Evolutionary conservation across 53 echinoderm and acorn worm genomes (phyloP).

Genomic region (Luidia sarsii): DNA sequence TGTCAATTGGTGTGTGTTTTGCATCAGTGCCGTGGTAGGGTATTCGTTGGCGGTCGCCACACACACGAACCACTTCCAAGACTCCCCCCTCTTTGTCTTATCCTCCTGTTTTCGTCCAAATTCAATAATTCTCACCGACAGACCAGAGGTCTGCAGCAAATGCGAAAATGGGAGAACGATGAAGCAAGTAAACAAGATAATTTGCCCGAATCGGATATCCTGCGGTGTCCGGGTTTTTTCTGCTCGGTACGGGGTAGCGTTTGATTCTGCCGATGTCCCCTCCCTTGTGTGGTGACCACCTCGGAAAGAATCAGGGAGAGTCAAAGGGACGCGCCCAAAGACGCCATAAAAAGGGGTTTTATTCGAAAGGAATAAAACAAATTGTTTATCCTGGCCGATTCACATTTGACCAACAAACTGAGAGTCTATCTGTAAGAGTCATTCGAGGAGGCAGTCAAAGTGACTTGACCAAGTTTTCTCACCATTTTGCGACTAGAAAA

Average conservation of each 20-base stretch:
- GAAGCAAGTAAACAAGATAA: constrained; percentile 49
- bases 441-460: no score
- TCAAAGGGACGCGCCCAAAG: no score
- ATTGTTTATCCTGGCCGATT: constrained; percentile 8
- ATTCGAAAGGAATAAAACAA: constrained; percentile 13
- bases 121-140: constrained; percentile 27
- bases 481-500: no score
- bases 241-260: constrained; percentile 23
- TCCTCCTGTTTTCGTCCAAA: background rate
- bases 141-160: constrained; percentile 17
- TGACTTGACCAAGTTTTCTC: no score
- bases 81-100: background rate
- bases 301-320: no score
- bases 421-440: no score
- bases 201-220: constrained; percentile 33
- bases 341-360: constrained; percentile 13
- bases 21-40: background rate
- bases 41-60: constrained; percentile 31
- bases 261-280: constrained; percentile 52
- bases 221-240: constrained; percentile 16
- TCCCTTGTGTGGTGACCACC: no score
- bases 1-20: background rate
- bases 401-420: no score
- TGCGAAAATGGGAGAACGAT: constrained; percentile 37
- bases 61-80: constrained; percentile 37